phyloP scores from a whole-genome alignment of 2,113 vertebrate species.

The Laterallus jamaicensis region DNA sequence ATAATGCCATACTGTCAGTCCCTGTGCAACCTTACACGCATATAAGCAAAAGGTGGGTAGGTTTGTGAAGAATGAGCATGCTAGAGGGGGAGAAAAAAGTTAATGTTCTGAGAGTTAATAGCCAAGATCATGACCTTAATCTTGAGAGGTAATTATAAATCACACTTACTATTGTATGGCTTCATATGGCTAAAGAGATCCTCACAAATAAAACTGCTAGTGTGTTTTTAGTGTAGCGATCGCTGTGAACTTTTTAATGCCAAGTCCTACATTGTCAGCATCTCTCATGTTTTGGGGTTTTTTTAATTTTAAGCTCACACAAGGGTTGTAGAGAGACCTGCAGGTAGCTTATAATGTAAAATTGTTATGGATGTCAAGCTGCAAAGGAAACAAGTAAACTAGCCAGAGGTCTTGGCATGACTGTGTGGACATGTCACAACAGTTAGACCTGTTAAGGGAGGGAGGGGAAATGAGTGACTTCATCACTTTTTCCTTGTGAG shows the following conservation, averaged over 20 bases:
- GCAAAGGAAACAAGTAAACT: background rate
- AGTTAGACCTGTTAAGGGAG: background rate
- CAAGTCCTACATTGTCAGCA: background rate
- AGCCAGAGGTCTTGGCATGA: background rate
- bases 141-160: background rate
- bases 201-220: background rate
- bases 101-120: background rate
- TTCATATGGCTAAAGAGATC: background rate
- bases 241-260: background rate
- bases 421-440: background rate
- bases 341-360: background rate
- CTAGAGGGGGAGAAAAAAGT: background rate
- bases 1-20: background rate
- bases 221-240: background rate
- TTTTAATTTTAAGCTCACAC: background rate
- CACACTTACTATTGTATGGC: background rate
- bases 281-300: background rate
- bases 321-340: background rate
- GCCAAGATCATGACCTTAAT: background rate
- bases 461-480: rapidly evolving
- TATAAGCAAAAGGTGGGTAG: background rate
- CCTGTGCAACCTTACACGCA: background rate
- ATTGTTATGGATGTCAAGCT: background rate
- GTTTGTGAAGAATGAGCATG: background rate
- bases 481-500: background rate